A percentile compares a stretch with the other conserved stretches of the same genome.
Conservation (phyloP, 1,140 invertebrate species). For the Venturia canescens region DNA sequence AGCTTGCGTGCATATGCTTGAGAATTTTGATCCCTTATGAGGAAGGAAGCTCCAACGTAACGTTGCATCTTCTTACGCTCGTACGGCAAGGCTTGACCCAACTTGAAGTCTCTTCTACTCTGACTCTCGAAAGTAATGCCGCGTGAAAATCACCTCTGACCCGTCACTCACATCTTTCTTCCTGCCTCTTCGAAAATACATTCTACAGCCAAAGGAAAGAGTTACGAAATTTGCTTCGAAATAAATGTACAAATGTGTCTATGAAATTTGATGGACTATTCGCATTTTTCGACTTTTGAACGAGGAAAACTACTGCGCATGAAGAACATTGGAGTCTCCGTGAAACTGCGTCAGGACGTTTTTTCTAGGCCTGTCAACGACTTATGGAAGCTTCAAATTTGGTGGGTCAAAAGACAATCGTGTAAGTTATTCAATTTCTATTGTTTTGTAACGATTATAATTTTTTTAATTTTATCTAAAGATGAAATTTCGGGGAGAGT, state of each 20-base stretch:
- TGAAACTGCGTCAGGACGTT: no score
- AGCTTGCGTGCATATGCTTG: conserved; percentile 39
- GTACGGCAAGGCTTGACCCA: conserved; percentile 34
- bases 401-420: no score
- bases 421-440: no score
- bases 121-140: conserved; percentile 47
- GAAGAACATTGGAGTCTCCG: no score
- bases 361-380: no score
- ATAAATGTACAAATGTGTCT: neutral
- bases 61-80: neutral
- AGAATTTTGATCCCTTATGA: conserved; percentile 35
- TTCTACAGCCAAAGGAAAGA: neutral
- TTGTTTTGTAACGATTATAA: no score
- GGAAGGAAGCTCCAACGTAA: neutral
- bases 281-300: neutral
- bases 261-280: neutral
- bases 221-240: neutral
- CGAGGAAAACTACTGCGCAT: no score
- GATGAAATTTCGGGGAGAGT: no score
- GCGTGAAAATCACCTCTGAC: conserved; percentile 54
- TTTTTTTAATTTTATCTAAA: no score
- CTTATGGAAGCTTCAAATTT: no score
- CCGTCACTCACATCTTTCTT: conserved; percentile 47
- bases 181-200: neutral
- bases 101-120: conserved; percentile 39